These are phyloP conservation scores for Chaenocephalus aceratus DNA, from an alignment of 2,113 vertebrate species.

Conservation along the genomic window DNA sequence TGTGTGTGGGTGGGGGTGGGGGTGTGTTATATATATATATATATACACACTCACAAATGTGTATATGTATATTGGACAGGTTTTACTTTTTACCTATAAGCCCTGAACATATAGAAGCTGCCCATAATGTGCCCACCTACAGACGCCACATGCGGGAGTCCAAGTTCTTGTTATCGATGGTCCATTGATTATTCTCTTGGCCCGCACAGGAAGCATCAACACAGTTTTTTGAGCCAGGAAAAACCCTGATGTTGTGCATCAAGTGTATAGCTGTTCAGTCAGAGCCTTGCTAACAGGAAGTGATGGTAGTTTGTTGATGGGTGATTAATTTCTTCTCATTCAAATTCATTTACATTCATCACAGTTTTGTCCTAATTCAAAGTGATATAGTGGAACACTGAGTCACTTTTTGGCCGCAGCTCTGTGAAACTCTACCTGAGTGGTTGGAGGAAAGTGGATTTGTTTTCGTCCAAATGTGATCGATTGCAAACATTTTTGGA, in stretches of 20 bases:
- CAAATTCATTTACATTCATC: slow-evolving; percentile 59
- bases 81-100: slow-evolving; percentile 6
- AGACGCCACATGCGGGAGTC: slow-evolving; percentile 7
- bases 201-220: slow-evolving; percentile 34
- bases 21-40: too few species aligned
- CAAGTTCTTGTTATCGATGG: slow-evolving; percentile 27
- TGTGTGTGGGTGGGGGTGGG: too few species aligned
- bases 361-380: slow-evolving; percentile 51
- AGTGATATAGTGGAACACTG: slow-evolving; percentile 58
- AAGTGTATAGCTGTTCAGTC: slow-evolving; percentile 19
- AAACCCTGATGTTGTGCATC: slow-evolving; percentile 11
- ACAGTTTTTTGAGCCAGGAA: slow-evolving; percentile 27
- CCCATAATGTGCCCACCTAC: not conserved
- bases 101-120: slow-evolving; percentile 15
- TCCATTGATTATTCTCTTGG: slow-evolving; percentile 45
- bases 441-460: slow-evolving; percentile 35
- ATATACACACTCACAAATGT: not conserved
- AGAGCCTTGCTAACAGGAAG: slow-evolving; percentile 50
- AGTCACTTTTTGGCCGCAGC: slow-evolving; percentile 61
- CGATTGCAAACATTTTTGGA: slow-evolving; percentile 10
- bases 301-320: slow-evolving; percentile 64
- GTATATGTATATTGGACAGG: not conserved
- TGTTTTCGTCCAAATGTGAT: slow-evolving; percentile 41
- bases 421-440: slow-evolving; percentile 54
- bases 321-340: slow-evolving; percentile 62